phyloP scores from a whole-genome alignment of 1,140 invertebrate species.

The Tetranychus cinnabarinus region DNA sequence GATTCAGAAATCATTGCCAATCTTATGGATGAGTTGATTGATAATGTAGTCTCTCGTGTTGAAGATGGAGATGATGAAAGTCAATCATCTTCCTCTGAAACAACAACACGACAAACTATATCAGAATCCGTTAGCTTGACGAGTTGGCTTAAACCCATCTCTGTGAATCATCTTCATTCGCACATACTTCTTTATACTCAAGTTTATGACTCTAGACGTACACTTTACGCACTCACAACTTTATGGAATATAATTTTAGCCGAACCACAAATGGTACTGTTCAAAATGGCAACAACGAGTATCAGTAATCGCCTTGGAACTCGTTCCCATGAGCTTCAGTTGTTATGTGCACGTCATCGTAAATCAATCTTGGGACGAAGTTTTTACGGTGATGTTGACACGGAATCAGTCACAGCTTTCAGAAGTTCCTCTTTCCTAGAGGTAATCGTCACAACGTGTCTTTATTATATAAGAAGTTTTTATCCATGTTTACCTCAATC shows the following conservation, averaged over 20 bases:
- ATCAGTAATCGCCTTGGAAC: slow-evolving; percentile 25
- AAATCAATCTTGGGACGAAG: slow-evolving; percentile 55
- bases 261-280: slow-evolving; percentile 46
- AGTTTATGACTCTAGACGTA: slow-evolving; percentile 48
- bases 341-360: slow-evolving; percentile 44
- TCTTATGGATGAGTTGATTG: slow-evolving; percentile 1
- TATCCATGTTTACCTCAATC: slow-evolving; percentile 42
- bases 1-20: slow-evolving; percentile 2
- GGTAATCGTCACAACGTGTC: slow-evolving; percentile 45
- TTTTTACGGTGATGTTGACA: slow-evolving; percentile 39
- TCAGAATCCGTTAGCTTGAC: not conserved
- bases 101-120: slow-evolving; percentile 10
- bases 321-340: slow-evolving; percentile 26
- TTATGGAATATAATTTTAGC: slow-evolving; percentile 44
- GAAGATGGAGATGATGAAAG: not conserved
- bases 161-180: slow-evolving; percentile 41
- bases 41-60: not conserved
- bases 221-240: slow-evolving; percentile 49
- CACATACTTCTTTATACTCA: slow-evolving; percentile 58
- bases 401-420: slow-evolving; percentile 25
- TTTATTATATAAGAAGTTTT: slow-evolving; percentile 56
- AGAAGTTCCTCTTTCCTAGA: slow-evolving; percentile 61
- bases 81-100: not conserved
- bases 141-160: not conserved
- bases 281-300: slow-evolving; percentile 39